Base-by-base conservation (phyloP, 2,888 invertebrate genomes). In the Ennomos quercinarius region DNA sequence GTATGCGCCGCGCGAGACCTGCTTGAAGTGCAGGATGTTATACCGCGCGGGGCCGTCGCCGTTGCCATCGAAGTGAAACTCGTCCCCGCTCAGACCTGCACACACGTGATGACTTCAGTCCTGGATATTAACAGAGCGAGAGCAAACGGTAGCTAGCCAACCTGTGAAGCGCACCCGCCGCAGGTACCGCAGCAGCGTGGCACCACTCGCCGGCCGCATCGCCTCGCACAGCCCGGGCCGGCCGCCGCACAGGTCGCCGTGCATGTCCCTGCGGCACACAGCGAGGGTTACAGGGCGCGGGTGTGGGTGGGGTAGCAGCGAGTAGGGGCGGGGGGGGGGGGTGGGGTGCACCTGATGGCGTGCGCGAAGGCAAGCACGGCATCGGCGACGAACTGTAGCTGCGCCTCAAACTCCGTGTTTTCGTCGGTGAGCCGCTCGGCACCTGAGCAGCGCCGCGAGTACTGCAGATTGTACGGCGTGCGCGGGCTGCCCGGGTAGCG, bases 21-120 rank as follows among this genome's bases (percentile, higher is more conserved):
- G 97, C 81, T 98, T 97, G 93, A 98, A 99, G 87, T 99, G 98
- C 68, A 98, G 96, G 73, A 99, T 98, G 81, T 98, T 97, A 93
- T 99, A 99, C 42, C 98, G 95, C 9, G 98, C 98, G 0, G 98
- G 98, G 0, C 98, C 98, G 82, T 99, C 99, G 1, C 98, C 98
- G 73, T 97, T 96, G 53, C 89, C 93, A 82, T 98, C 97, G 85
- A 99, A 99, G 69, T 95, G 95, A 85, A 99, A 98, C 76, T 96
- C 94, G 84, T 98, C 97, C 0, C 97, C 97, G 73, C 97, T 97
- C 54, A 98, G 91, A 68, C 98, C 98, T 98, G 80, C 1, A 42
- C 6, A n/a, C 9, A 39, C 10, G 0, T 8, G 34, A 8, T 8
- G 10, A 27, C 10, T 27, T 12, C 8, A 10, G 3, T 6, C 8